These are phyloP conservation scores for Xiphorhynchus elegans DNA, from an alignment of 2,113 vertebrate genomes.

Conservation along the genomic window DNA sequence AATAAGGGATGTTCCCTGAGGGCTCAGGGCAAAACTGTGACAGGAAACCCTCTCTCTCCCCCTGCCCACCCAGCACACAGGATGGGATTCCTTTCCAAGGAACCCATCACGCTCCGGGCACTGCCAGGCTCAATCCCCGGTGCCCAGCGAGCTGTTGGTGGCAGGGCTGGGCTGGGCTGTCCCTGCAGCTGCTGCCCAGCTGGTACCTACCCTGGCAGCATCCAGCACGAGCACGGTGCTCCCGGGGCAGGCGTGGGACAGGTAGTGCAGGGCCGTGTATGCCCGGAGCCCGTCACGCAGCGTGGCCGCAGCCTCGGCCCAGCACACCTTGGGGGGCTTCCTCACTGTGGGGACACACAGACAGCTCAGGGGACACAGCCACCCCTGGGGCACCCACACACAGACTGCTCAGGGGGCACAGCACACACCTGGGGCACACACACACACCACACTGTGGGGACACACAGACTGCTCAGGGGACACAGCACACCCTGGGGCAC, in stretches of 20 bases:
- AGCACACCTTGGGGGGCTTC: conserved; percentile 89
- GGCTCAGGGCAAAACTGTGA: not conserved
- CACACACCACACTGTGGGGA: too few species aligned
- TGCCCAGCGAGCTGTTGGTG: not conserved
- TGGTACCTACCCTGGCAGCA: conserved; percentile 89
- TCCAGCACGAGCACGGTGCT: conserved; percentile 89
- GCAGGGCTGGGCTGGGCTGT: not conserved
- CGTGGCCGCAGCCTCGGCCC: conserved; percentile 81
- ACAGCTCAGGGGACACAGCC: too few species aligned
- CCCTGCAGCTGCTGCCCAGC: not conserved
- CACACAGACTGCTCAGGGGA: too few species aligned
- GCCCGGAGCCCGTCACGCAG: conserved; percentile 87
- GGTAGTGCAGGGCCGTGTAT: conserved; percentile 91
- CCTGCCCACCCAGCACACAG: not conserved
- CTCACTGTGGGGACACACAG: conserved; percentile 71
- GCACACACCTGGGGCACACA: too few species aligned
- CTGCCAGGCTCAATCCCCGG: not conserved
- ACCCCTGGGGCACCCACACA: too few species aligned
- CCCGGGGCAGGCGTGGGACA: conserved; percentile 82
- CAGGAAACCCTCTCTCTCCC: not conserved
- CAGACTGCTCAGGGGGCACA: too few species aligned
- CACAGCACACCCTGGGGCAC: too few species aligned
- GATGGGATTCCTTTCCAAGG: not conserved
- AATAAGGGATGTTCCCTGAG: not conserved
- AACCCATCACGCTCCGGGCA: not conserved